Base-by-base conservation (phyloP, 1,140 invertebrate genomes). In the Littorina saxatilis region DNA sequence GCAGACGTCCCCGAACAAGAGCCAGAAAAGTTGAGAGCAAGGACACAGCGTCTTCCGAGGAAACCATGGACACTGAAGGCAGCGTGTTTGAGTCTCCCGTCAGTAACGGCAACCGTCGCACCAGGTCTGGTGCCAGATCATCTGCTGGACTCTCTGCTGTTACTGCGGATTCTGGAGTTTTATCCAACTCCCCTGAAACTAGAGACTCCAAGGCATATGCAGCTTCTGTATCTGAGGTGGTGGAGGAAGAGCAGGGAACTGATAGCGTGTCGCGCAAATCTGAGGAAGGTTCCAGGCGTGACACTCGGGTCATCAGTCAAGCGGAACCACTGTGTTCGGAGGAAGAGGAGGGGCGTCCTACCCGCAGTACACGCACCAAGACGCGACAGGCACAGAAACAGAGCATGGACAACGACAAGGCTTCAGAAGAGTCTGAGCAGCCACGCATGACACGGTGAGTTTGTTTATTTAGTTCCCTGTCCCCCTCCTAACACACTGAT, bases 361-460 rank as follows among this genome's bases (percentile, higher is more conserved):
- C 70, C 17, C 70, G 70, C 23, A 50, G 39, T 23, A 73, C 50
- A 20, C 47, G 66, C 2, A 61, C 47, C 23, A 81, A 75, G 27
- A 81, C 50, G 9, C 72, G 50, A 5, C 29, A 61, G 27, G 15
- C 40, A 35, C 66, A 39, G n/a, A 68, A 32, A 7, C 39, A 79
- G 23, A 52, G 63, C 23, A 39, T 27, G 23, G 68, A 40, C 15
- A 72, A 2, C 20, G 37, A 27, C 70, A 73, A 23, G n/a, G 23
- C 11, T 17, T 23, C 39, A 43, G 40, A 73, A 43, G 35, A 63
- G n/a, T 35, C 37, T 0, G 58, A 78, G 15, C 55, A 78, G 55
- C 55, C 76, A n/a, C 76, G 76, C 20, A 78, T 78, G 76, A 78
- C 76, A 4, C 32, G 76, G 76, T 78, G 29, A 73, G 35, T 72